Evolutionary conservation across 1,140 invertebrate genomes (phyloP), one percentile per base, ranked within the genome.

Genomic region (Lysiphlebus fabarum): DNA sequence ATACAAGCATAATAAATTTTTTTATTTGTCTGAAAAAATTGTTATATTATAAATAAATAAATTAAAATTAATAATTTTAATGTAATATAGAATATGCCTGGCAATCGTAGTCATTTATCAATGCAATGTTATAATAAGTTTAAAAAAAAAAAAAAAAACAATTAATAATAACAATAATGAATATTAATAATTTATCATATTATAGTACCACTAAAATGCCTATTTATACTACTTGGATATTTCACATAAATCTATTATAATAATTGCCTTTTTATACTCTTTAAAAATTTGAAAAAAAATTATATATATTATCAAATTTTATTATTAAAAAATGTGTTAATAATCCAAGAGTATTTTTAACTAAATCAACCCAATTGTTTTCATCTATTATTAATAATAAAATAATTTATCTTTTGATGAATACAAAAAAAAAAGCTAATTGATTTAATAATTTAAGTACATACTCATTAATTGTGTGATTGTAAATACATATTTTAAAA

Each of bases 101-200:
- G 49, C 49, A 68, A 71, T 70, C 47, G 55, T 70, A 73, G 71
- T 73, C 71, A 73, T 70, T 68, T 64, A 73, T 73, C 71, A 72
- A 73, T 73, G 70, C 71, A 72, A 72, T 67, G 44, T 64, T 67
- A 54, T 66, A 56, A 61, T 72, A 72, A 64, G 69, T 65, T 64
- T 72, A 70, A 69, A 63, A 55, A 56, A 54, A 54, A 57, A 43
- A 17, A 53, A 53, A 36, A 26, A 61, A 60, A 45, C 17, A 34
- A 34, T 38, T 12, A 14, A 12, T 12, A 38, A 51, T 37, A 6
- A 40, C 34, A 10, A 12, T 51, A 37, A n/a, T 38, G 36, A 51
- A 37, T 11, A 34, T 37, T 11, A 33, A 51, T 37, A 4, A n/a
- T 38, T 51, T 11, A 7, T n/a, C n/a, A n/a, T n/a, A 12, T 48